Base-by-base conservation (phyloP, 2,797 vertebrate genomes). In the Sitta carolinensis region DNA sequence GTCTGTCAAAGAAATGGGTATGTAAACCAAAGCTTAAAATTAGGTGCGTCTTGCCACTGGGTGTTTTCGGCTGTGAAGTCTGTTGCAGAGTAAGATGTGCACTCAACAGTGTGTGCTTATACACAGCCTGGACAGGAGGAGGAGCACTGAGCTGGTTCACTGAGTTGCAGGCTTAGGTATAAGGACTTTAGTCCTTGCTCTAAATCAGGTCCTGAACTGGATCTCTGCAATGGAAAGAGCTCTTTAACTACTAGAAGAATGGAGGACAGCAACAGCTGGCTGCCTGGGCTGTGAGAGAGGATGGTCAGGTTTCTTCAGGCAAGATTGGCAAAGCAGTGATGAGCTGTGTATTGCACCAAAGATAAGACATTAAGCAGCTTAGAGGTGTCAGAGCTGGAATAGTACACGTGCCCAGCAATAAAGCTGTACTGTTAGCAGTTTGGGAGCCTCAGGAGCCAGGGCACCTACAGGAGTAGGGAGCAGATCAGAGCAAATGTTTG, bases 321-420 rank as follows among this genome's bases (percentile, higher is more conserved):
- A 72, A 54, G 87, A 58, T 16, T 54, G 57, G 43, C 72, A 75
- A 58, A 91, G 76, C 68, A 87, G 68, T 15, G 54, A 34, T 5
- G 30, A 58, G 63, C 63, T 76, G 29, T 85, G 78, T 26, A 12
- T 47, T 81, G 61, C 66, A 75, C 62, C 36, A 51, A 62, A 67
- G 95, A 87, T 92, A 87, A 95, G 94, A 94, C 90, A 51, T 62
- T 94, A 96, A 96, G 87, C 48, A 40, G 89, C 91, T 96, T 95
- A 93, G 32, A 9, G 20, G 32, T 52, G 40, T 84, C 75, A 68
- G 73, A 80, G 64, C 42, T 80, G 70, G 61, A 34, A 66, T 9
- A 32, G 52, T 61, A 92, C 72, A 48, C 0, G 30, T 94, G 94
- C 68, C 54, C 50, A 61, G 62, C 45, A 75, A 40, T 43, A 85